Evolutionary conservation across 2,797 vertebrate species (phyloP).

Genomic region (Rhinichthys osculus): DNA sequence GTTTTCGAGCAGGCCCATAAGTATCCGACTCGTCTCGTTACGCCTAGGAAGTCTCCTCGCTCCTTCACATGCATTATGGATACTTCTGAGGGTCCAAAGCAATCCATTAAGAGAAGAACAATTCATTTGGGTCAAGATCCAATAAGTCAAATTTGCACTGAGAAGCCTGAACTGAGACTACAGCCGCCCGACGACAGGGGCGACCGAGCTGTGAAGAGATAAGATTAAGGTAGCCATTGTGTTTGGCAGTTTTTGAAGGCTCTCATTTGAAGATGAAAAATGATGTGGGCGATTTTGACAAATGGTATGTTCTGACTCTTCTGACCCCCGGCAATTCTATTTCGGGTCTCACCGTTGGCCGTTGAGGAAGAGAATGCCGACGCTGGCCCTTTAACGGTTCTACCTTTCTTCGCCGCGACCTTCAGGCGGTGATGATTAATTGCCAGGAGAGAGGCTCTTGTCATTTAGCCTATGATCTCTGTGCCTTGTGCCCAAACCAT

Average conservation of each 20-base stretch:
- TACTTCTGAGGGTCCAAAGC: slow-evolving; percentile 50
- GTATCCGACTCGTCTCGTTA: slow-evolving; percentile 56
- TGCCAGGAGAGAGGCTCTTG: slow-evolving; percentile 84
- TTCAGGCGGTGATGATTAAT: slow-evolving; percentile 87
- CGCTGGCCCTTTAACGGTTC: slow-evolving; percentile 78
- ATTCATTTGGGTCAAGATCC: slow-evolving; percentile 65
- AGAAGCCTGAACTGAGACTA: slow-evolving; percentile 65
- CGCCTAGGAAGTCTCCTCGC: slow-evolving; percentile 52
- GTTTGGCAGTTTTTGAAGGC: slow-evolving; percentile 82
- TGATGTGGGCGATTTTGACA: slow-evolving; percentile 83
- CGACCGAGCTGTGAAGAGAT: slow-evolving; percentile 71
- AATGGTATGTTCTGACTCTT: slow-evolving; percentile 84
- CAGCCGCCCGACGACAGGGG: slow-evolving; percentile 66
- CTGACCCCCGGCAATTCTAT: slow-evolving; percentile 75
- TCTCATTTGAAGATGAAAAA: slow-evolving; percentile 87
- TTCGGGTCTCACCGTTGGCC: slow-evolving; percentile 76
- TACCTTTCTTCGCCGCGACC: slow-evolving; percentile 84
- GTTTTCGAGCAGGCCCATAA: slow-evolving; percentile 39
- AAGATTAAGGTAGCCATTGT: slow-evolving; percentile 86
- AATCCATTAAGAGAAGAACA: slow-evolving; percentile 64
- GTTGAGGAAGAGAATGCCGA: slow-evolving; percentile 74
- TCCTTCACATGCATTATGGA: slow-evolving; percentile 59
- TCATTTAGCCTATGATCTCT: slow-evolving; percentile 89
- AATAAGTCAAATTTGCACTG: slow-evolving; percentile 60
- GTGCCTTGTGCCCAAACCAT: slow-evolving; percentile 82